Base-by-base conservation (phyloP, 2,888 invertebrate species). In the Acronicta leporina region DNA sequence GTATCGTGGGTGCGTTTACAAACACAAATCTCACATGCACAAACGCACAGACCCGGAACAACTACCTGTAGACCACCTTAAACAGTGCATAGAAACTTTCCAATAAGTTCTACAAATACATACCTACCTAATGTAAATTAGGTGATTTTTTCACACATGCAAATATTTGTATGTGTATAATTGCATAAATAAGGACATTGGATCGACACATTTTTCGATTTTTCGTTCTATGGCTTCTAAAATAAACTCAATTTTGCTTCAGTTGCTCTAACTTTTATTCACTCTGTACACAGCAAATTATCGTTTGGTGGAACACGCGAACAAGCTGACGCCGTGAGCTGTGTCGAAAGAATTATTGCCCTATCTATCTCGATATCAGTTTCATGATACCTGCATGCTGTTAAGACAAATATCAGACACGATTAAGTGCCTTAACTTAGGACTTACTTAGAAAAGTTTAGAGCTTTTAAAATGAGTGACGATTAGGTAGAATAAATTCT, bases 291-390 rank as follows among this genome's bases (percentile, higher is more conserved):
- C 83, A 73, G 82, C 82, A 85, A 87, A 85, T 85, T 83, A 86
- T 84, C 87, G 82, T 87, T 87, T 77, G 82, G 83, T 85, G 80
- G 80, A 82, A 83, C 87, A 88, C 86, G 88, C 88, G 75, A 89
- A 84, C 85, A 84, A 83, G 83, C 74, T 75, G 77, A 75, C 75
- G 65, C 68, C 76, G 76, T 78, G 67, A 78, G 79, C 62, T 75
- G 72, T 64, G 68, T 64, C 53, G 78, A 78, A 75, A 75, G 75
- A 75, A 75, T 75, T 75, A 75, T 75, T 71, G 65, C 76, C 72
- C 61, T 72, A 78, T 69, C 74, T 69, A 73, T 78, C 72, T 75
- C 50, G 61, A 68, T 71, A 71, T 71, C 75, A 68, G 72, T 62
- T 53, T 51, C 78, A 63, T 75, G 78, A 77, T 75, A 70, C 75